Evolutionary conservation across 2,113 vertebrate species (phyloP).

Genomic region (Typhlomys cinereus): DNA sequence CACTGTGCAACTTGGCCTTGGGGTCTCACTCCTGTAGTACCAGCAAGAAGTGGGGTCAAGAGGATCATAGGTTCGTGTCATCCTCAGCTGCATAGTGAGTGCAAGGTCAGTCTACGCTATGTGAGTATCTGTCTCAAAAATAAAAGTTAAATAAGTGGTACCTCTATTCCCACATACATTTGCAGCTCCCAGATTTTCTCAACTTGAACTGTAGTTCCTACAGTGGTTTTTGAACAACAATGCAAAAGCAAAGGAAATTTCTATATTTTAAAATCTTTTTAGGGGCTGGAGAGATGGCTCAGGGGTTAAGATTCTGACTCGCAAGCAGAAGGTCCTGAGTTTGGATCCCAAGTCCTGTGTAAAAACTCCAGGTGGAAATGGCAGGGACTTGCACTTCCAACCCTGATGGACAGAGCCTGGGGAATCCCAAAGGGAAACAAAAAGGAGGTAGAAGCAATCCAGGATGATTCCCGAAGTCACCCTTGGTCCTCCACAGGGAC

Average conservation of each 20-base stretch:
- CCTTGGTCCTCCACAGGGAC: too few relatives aligned
- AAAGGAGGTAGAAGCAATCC: too few relatives aligned
- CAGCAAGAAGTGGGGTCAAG: not conserved
- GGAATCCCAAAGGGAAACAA: too few relatives aligned
- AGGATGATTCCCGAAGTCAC: too few relatives aligned
- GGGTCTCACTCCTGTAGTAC: not conserved
- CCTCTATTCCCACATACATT: not conserved
- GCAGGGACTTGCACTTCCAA: too few relatives aligned
- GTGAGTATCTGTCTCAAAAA: not conserved
- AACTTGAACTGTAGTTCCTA: not conserved
- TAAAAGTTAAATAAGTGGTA: not conserved
- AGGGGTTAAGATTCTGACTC: too few relatives aligned
- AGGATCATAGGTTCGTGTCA: not conserved
- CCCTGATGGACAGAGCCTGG: too few relatives aligned
- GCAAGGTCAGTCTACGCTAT: not conserved
- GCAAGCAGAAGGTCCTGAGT: too few relatives aligned
- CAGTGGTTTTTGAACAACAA: not conserved
- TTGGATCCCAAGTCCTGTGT: too few relatives aligned
- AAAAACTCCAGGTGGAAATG: too few relatives aligned
- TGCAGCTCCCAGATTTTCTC: not conserved
- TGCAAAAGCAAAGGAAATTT: constrained; percentile 17
- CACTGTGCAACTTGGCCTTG: too few relatives aligned
- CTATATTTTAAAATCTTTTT: constrained; percentile 34
- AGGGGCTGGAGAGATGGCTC: too few relatives aligned
- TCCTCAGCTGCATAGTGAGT: not conserved